These are phyloP conservation scores for Sialis lutaria DNA, from an alignment of 2,888 invertebrate species.

Conservation along the genomic window DNA sequence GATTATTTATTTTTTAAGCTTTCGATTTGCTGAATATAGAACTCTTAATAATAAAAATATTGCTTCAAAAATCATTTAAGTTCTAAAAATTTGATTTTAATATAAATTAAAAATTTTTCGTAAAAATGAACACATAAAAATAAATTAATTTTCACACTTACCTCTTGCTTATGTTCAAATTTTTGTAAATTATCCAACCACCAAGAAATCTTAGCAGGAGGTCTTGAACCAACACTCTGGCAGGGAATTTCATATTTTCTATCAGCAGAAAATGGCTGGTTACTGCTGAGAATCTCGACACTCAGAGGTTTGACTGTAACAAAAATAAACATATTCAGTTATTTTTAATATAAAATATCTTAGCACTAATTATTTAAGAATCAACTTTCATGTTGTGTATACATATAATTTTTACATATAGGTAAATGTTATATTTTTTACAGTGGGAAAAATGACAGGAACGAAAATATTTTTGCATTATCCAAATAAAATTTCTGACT, in stretches of 20 bases:
- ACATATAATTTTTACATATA: too few species aligned
- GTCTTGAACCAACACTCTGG: conserved; percentile 66
- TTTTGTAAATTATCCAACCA: conserved; percentile 60
- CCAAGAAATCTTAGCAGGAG: conserved; percentile 74
- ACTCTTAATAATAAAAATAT: too few species aligned
- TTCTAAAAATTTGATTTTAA: neutral
- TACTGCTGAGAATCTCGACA: conserved; percentile 62
- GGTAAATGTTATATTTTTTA: too few species aligned
- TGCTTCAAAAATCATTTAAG: too few species aligned
- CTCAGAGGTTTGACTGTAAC: conserved; percentile 62
- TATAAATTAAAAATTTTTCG: neutral
- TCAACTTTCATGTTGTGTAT: too few species aligned
- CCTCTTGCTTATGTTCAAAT: conserved; percentile 32
- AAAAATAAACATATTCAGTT: conserved; percentile 12
- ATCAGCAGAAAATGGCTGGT: conserved; percentile 70
- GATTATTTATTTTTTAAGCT: too few species aligned
- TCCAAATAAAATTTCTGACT: too few species aligned
- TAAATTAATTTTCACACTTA: conserved; percentile 16
- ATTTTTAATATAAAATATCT: too few species aligned
- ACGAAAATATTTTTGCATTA: too few species aligned
- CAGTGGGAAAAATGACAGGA: too few species aligned
- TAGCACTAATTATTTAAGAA: too few species aligned
- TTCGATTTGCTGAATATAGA: too few species aligned
- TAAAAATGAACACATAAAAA: neutral
- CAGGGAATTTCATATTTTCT: conserved; percentile 69